Evolutionary conservation across 1,140 invertebrate species (phyloP).

Genomic region (Cardiocondyla obscurior): DNA sequence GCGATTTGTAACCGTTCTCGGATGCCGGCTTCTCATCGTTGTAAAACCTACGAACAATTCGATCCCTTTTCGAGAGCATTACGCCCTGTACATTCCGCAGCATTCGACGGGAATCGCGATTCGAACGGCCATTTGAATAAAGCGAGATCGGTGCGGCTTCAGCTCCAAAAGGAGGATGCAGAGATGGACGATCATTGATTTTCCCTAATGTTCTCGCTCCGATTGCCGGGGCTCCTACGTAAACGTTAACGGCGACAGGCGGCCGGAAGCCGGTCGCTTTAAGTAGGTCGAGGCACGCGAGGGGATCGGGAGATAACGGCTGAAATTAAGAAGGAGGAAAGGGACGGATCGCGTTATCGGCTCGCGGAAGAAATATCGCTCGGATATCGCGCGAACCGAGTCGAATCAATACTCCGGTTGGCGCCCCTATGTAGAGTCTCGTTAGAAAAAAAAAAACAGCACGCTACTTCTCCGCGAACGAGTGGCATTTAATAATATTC

Average conservation of each 20-base stretch:
- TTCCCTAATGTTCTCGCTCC: constrained; percentile 48
- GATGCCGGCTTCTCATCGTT: constrained; percentile 5
- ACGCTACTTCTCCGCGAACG: not conserved
- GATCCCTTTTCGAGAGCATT: constrained; percentile 44
- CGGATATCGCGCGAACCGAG: not conserved
- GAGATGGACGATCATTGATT: constrained; percentile 62
- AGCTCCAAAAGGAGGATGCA: not conserved
- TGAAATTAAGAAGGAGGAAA: constrained; percentile 34
- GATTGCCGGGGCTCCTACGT: constrained; percentile 36
- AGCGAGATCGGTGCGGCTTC: constrained; percentile 61
- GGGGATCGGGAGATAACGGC: constrained; percentile 35
- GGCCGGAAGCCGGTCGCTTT: not conserved
- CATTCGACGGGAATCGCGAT: constrained; percentile 58
- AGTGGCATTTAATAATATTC: no score
- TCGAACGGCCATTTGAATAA: constrained; percentile 67
- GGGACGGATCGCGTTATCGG: constrained; percentile 1
- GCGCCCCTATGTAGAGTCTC: constrained; percentile 4
- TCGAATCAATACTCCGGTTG: constrained; percentile 15
- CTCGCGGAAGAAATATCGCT: constrained; percentile 33
- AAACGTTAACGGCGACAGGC: constrained; percentile 28
- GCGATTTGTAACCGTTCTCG: constrained; percentile 55
- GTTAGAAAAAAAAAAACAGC: constrained; percentile 21
- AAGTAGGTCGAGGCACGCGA: constrained; percentile 41
- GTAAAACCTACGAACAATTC: constrained; percentile 48
- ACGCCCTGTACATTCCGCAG: constrained; percentile 43